Percentiles rank a stretch among this genome's conserved stretches.
These are phyloP conservation scores for Acipenser oxyrinchus DNA, from an alignment of 2,797 vertebrate genomes.

Conservation along the genomic window DNA sequence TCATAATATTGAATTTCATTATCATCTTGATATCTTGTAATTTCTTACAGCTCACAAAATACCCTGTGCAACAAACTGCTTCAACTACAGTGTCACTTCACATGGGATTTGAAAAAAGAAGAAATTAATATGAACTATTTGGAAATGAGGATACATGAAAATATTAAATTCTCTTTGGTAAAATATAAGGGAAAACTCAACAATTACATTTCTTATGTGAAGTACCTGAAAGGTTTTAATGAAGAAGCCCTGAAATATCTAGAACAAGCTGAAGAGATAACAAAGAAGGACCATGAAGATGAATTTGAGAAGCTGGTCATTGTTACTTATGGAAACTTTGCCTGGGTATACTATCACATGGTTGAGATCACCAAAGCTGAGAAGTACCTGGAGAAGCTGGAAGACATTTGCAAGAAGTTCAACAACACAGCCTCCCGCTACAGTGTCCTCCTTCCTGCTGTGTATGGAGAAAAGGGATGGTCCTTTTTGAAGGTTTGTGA, in stretches of 20 bases:
- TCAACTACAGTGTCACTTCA: slow-evolving; percentile 59
- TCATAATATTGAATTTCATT: too few species aligned
- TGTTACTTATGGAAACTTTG: slow-evolving; percentile 56
- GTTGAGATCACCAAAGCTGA: slow-evolving; percentile 33
- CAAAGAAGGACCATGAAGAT: slow-evolving; percentile 17
- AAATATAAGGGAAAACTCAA: slow-evolving; percentile 27
- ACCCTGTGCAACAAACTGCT: slow-evolving; percentile 22
- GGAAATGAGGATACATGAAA: slow-evolving; percentile 35
- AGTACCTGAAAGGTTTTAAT: slow-evolving; percentile 40
- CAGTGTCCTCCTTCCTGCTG: slow-evolving; percentile 36
- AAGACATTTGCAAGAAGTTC: slow-evolving; percentile 27
- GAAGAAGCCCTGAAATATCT: slow-evolving; percentile 47
- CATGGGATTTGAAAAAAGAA: slow-evolving; percentile 47
- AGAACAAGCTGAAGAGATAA: slow-evolving; percentile 47
- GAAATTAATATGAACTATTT: slow-evolving; percentile 33
- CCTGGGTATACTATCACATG: slow-evolving; percentile 54
- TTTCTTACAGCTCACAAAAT: too few species aligned
- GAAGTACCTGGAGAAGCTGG: slow-evolving; percentile 39
- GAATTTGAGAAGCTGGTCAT: slow-evolving; percentile 19
- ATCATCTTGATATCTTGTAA: too few species aligned
- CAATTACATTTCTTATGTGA: slow-evolving; percentile 50
- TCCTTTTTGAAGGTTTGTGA: slow-evolving; percentile 51
- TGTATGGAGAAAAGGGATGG: slow-evolving; percentile 58
- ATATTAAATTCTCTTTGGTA: slow-evolving; percentile 24
- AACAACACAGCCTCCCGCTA: slow-evolving; percentile 13